Conservation (phyloP, 2,888 invertebrate genomes). For the Saturnia pavonia region DNA sequence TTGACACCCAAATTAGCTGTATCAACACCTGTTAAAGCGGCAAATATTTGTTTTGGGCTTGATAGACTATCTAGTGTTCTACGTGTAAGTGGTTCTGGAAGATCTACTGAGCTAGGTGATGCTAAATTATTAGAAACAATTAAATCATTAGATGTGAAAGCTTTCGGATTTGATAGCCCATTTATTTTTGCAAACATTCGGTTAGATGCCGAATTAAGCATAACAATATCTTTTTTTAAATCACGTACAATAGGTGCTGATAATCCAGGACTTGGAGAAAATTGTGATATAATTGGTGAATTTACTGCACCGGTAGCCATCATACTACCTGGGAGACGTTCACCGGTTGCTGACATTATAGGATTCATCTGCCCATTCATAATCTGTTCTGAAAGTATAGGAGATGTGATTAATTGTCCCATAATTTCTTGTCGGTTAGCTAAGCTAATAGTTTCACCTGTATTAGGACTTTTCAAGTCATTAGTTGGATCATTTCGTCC, state of each 20-base stretch:
- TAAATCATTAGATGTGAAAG: not conserved
- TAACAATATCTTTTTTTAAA: not conserved
- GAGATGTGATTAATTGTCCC: not conserved
- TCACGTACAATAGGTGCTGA: not conserved
- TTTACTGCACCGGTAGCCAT: not conserved
- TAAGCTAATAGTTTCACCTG: not conserved
- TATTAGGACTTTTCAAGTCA: not conserved
- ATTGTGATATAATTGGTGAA: not conserved
- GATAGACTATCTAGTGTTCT: not conserved
- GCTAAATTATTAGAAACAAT: not conserved
- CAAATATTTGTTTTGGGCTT: conserved; percentile 13
- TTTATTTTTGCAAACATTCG: not conserved
- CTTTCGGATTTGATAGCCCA: not conserved
- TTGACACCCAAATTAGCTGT: conserved; percentile 25
- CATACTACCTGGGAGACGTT: not conserved
- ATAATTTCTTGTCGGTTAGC: not conserved
- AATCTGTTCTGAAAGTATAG: not conserved
- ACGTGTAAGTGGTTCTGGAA: not conserved
- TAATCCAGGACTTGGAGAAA: not conserved
- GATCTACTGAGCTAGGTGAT: not conserved
- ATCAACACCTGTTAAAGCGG: conserved; percentile 18
- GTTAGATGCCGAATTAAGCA: not conserved
- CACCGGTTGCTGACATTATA: not conserved
- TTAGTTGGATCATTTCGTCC: not conserved
- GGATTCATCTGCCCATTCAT: not conserved